These are phyloP conservation scores for Cavia aperea DNA, from an alignment of 2,113 vertebrate genomes.

Conservation along the genomic window DNA sequence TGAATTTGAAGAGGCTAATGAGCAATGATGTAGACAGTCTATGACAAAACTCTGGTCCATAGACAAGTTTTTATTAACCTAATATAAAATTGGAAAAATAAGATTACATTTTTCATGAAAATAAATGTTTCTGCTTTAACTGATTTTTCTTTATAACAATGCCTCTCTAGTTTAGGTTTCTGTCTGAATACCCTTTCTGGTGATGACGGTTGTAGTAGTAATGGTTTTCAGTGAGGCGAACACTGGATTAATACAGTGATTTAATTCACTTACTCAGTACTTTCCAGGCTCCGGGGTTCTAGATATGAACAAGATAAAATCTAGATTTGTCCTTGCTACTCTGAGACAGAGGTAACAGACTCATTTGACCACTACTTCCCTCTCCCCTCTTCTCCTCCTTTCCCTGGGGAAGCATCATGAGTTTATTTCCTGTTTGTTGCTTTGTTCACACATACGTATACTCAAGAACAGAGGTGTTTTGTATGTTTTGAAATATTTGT, in stretches of 20 bases:
- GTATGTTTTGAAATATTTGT: background rate
- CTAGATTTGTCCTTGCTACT: background rate
- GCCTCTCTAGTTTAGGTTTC: background rate
- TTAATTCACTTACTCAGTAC: background rate
- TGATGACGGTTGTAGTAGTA: background rate
- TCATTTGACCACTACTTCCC: background rate
- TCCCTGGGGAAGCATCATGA: background rate
- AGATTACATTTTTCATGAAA: background rate
- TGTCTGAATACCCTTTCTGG: background rate
- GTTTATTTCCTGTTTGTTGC: background rate
- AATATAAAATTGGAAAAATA: background rate
- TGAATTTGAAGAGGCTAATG: background rate
- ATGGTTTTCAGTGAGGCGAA: background rate
- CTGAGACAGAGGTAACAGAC: background rate
- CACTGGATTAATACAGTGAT: background rate
- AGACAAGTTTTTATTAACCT: background rate
- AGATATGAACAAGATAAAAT: background rate
- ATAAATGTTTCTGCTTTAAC: background rate
- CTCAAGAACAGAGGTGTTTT: background rate
- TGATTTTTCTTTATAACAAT: background rate
- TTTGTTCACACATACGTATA: background rate
- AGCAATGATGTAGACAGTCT: background rate
- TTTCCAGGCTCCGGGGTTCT: background rate
- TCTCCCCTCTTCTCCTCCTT: too few relatives aligned
- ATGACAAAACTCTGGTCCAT: too few relatives aligned